phyloP scores from a whole-genome alignment of 2,888 invertebrate genomes.

The Nemotelus nigrinus region DNA sequence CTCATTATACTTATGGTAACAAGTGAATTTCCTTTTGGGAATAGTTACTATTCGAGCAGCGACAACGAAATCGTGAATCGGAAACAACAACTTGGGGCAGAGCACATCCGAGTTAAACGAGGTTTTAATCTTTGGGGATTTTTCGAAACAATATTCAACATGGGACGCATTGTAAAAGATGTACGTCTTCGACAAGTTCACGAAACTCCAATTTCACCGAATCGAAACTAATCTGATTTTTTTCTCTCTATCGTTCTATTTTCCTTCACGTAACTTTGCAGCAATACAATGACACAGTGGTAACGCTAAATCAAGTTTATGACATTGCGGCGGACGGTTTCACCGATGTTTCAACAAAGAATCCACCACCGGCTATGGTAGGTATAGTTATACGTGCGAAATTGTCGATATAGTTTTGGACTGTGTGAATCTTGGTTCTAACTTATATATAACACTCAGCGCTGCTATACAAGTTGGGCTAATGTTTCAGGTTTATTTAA shows the following conservation, averaged over 20 bases:
- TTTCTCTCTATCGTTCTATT: conserved; percentile 24
- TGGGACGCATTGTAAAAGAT: conserved; percentile 59
- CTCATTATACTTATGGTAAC: conserved; percentile 24
- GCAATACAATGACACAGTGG: conserved; percentile 63
- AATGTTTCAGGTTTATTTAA: too few relatives aligned
- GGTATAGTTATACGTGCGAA: neutral
- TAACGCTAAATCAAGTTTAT: conserved; percentile 60
- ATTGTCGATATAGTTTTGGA: neutral
- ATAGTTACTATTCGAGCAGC: neutral
- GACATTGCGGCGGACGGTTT: conserved; percentile 61
- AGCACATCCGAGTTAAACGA: conserved; percentile 41
- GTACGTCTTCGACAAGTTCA: conserved; percentile 54
- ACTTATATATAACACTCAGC: too few relatives aligned
- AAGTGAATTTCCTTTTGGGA: conserved; percentile 23
- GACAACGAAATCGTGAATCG: conserved; percentile 24
- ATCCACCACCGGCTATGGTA: conserved; percentile 28
- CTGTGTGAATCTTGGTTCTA: neutral
- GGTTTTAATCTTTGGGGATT: conserved; percentile 59
- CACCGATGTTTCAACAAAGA: conserved; percentile 35
- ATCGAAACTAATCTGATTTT: conserved; percentile 36
- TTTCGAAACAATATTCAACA: conserved; percentile 61
- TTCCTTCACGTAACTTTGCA: conserved; percentile 49
- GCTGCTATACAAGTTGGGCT: too few relatives aligned
- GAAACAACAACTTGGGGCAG: conserved; percentile 52
- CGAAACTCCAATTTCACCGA: conserved; percentile 15